A percentile compares a stretch with the other conserved stretches of the same genome.
phyloP scores from a whole-genome alignment of 2,797 vertebrate genomes.

The Anolis apletophallus region DNA sequence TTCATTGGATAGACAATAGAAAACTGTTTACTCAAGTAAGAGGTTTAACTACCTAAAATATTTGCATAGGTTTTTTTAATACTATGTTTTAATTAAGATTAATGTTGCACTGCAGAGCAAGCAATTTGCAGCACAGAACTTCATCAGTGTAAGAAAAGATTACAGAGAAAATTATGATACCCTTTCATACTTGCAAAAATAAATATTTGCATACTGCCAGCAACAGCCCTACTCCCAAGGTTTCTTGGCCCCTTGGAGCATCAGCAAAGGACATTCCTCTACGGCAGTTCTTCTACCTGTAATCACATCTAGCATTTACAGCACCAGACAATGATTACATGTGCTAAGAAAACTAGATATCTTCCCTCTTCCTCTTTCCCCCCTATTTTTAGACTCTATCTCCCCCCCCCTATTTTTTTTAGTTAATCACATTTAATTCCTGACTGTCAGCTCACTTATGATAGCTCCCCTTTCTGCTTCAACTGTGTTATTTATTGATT shows the following conservation, averaged over 20 bases:
- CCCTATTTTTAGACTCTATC: neutral
- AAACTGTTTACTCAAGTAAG: slow-evolving; percentile 35
- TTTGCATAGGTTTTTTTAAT: slow-evolving; percentile 32
- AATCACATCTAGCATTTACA: neutral
- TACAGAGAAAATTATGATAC: slow-evolving; percentile 29
- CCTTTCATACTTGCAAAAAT: slow-evolving; percentile 33
- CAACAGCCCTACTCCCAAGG: slow-evolving; percentile 9
- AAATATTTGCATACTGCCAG: slow-evolving; percentile 38
- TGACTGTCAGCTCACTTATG: neutral
- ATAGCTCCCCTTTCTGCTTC: neutral
- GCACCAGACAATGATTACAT: neutral
- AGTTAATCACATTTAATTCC: neutral
- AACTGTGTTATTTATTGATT: neutral
- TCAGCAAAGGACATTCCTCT: slow-evolving; percentile 16
- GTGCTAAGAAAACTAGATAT: neutral
- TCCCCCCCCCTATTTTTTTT: neutral
- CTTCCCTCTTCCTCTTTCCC: neutral
- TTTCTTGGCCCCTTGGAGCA: slow-evolving; percentile 14
- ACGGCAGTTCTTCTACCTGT: neutral
- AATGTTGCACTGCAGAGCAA: slow-evolving; percentile 25
- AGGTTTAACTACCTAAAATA: slow-evolving; percentile 36
- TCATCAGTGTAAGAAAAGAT: slow-evolving; percentile 26
- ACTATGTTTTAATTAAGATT: slow-evolving; percentile 39
- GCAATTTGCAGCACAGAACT: slow-evolving; percentile 24
- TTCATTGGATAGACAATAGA: slow-evolving; percentile 17